Conservation (phyloP, 2,888 invertebrate species). For the Anticlea derivata region DNA sequence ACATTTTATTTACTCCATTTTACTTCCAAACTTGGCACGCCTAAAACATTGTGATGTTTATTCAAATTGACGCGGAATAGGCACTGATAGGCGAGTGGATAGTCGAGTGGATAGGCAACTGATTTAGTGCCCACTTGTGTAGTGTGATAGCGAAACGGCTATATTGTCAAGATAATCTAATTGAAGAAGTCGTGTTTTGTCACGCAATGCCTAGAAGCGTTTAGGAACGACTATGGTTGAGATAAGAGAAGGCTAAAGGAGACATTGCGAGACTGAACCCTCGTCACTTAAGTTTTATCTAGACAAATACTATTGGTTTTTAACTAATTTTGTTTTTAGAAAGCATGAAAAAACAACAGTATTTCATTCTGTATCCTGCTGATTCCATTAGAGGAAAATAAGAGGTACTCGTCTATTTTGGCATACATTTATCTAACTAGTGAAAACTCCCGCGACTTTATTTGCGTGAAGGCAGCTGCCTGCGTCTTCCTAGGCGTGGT, state of each 20-base stretch:
- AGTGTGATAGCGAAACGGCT: slow-evolving; percentile 51
- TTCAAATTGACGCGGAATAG: slow-evolving; percentile 64
- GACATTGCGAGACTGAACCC: slow-evolving; percentile 40
- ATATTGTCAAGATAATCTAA: slow-evolving; percentile 61
- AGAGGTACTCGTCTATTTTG: no score
- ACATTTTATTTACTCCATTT: slow-evolving; percentile 29
- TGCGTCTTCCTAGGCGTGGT: no score
- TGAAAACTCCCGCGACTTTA: no score
- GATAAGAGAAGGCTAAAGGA: slow-evolving; percentile 50
- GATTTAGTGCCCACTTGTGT: slow-evolving; percentile 20
- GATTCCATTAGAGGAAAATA: no score
- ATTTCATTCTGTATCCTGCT: no score
- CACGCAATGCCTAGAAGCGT: slow-evolving; percentile 57
- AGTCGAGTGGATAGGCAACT: slow-evolving; percentile 22
- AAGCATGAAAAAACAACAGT: no score
- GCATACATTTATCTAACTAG: no score
- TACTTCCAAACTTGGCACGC: slow-evolving; percentile 35
- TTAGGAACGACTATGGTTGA: slow-evolving; percentile 32
- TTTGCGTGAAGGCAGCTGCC: no score
- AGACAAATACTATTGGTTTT: background rate
- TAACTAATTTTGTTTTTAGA: no score
- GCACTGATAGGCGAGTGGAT: slow-evolving; percentile 32
- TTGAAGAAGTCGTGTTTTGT: slow-evolving; percentile 64
- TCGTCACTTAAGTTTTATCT: slow-evolving; percentile 25
- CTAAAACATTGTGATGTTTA: slow-evolving; percentile 54